A percentile compares a stretch with the other conserved stretches of the same genome.
Conservation (phyloP, 2,888 invertebrate genomes). For the Phania funesta region DNA sequence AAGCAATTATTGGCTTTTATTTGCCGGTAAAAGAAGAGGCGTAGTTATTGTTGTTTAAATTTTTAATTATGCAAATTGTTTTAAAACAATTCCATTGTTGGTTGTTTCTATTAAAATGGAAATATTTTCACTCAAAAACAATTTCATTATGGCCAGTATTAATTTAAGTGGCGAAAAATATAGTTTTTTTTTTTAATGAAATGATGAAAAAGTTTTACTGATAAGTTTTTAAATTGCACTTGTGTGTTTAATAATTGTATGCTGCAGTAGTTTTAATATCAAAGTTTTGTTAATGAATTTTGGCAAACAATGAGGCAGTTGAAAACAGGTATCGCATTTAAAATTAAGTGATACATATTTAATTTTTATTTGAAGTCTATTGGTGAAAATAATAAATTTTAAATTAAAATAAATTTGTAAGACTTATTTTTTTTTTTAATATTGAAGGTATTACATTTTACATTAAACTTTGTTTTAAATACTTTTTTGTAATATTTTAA, state of each 20-base stretch:
- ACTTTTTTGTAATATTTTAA: no score
- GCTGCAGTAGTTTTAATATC: neutral
- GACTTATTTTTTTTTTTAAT: no score
- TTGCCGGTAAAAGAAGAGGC: conserved; percentile 46
- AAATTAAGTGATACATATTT: no score
- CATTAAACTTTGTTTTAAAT: no score
- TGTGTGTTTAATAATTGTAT: neutral
- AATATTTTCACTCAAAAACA: neutral
- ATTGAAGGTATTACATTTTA: no score
- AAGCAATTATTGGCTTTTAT: conserved; percentile 59
- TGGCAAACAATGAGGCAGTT: no score
- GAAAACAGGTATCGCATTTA: no score
- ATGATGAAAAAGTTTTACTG: neutral
- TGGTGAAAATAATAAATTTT: no score
- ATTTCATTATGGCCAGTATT: conserved; percentile 46
- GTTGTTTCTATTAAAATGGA: conserved; percentile 21
- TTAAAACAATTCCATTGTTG: conserved; percentile 37
- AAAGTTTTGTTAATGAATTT: conserved; percentile 23
- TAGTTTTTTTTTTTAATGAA: neutral
- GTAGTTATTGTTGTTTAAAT: conserved; percentile 57
- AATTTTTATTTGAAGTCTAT: no score
- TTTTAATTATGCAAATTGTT: conserved; percentile 65
- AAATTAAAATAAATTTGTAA: no score
- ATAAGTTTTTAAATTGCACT: conserved; percentile 1
- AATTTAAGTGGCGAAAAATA: conserved; percentile 1